Evolutionary conservation across 2,113 vertebrate genomes (phyloP), one percentile per base, ranked within the genome.

Genomic region (Saccopteryx bilineata): DNA sequence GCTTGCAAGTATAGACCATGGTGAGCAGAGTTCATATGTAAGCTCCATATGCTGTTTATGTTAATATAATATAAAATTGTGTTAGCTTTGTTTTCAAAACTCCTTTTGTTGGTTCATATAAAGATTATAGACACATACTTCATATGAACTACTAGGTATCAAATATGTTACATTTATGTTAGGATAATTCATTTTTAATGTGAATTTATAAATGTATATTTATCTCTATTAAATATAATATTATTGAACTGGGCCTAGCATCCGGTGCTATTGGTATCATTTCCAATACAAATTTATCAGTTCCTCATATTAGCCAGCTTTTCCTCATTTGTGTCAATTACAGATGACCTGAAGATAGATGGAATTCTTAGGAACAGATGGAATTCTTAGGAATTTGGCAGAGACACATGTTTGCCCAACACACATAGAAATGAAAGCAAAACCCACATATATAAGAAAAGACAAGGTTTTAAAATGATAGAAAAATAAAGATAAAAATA

Each of bases 401-500:
- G 39, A 21, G 10, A 9, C 18, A 26, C 26, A 3, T 81, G 8
- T 54, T 86, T 89, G 2, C 31, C 21, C 61, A 61, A 54, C 13
- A 60, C 14, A 87, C 65, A 6, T 12, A 86, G 21, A 33, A 58
- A 61, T 60, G 46, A 85, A 94, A 52, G 3, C 75, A 28, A 69
- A 60, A 81, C 61, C 54, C 6, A 31, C 21, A 54, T 13, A 72
- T 75, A 23, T 65, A 54, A 71, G 23, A 12, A 91, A 91, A 88
- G 46, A 28, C 2, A 81, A 11, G 21, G 11, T 18, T 56, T 48
- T 74, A 85, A 93, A 66, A 39, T 74, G 71, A 39, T 9, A 33
- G 60, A 75, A 96, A 94, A 39, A 65, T 89, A 60, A 58, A 88
- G 17, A 52, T 89, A 81, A 94, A 91, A 90, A 23, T 90, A 50